Evolutionary conservation across 64 coral and sea anemone species (phyloP).

Genomic region (Pachyseris speciosa): DNA sequence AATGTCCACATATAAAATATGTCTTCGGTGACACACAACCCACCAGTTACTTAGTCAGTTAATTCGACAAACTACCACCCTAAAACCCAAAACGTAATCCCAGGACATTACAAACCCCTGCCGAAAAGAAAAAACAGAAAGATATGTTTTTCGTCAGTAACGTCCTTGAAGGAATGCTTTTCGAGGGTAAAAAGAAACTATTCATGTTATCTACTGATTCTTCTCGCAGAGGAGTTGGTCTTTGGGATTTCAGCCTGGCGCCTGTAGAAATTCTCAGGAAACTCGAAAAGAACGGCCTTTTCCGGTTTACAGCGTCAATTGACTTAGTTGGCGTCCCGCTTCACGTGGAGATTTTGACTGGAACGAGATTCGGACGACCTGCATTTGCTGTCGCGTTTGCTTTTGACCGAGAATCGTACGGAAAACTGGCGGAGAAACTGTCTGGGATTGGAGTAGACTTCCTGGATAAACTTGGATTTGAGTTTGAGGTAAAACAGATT

Average conservation of each 20-base stretch:
- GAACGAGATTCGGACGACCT: neutral
- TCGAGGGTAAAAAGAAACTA: no score
- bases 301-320: conserved; percentile 82
- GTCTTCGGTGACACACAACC: no score
- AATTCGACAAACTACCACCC: no score
- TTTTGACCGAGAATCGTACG: conserved; percentile 93
- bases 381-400: conserved; percentile 84
- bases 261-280: conserved; percentile 68
- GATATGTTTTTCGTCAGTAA: no score
- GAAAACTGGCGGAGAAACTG: conserved; percentile 73
- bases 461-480: conserved; percentile 85
- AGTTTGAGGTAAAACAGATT: conserved; percentile 74
- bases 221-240: neutral
- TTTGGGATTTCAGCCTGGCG: conserved; percentile 73
- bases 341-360: conserved; percentile 81
- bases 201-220: no score
- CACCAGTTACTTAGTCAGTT: no score
- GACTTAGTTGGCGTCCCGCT: conserved; percentile 76
- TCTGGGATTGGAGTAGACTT: no score
- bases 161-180: no score
- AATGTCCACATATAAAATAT: no score
- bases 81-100: no score
- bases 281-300: conserved; percentile 40
- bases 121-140: no score
- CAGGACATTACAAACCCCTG: no score